phyloP scores from a whole-genome alignment of 2,888 invertebrate species.

The Acrobasis suavella region DNA sequence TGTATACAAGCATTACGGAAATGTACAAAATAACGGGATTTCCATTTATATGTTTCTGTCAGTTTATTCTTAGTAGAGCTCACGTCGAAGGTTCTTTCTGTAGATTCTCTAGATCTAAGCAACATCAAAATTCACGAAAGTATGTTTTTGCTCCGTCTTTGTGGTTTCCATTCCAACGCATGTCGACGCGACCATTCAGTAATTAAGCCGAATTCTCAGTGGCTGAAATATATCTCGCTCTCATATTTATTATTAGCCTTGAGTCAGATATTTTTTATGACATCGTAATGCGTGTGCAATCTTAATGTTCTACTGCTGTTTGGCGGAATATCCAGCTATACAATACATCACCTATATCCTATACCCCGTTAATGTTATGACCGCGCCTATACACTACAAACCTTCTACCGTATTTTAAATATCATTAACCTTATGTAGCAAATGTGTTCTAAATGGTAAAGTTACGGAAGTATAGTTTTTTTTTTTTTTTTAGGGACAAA shows the following conservation, averaged over 20 bases:
- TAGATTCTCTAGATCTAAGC: too few species aligned
- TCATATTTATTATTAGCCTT: conserved; percentile 9
- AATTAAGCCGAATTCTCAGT: conserved; percentile 4
- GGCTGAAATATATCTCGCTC: not conserved
- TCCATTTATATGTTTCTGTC: not conserved
- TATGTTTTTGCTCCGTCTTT: not conserved
- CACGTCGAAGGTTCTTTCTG: too few species aligned
- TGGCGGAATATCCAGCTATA: not conserved
- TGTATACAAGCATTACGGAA: not conserved
- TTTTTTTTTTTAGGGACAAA: too few species aligned
- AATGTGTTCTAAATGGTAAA: too few species aligned
- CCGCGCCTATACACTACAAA: too few species aligned
- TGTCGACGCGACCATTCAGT: not conserved
- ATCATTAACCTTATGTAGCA: too few species aligned
- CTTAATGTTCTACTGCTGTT: not conserved
- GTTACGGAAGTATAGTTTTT: too few species aligned
- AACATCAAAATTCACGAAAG: not conserved
- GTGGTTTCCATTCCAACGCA: not conserved
- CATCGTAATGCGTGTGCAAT: not conserved
- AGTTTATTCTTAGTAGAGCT: too few species aligned
- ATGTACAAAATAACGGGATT: not conserved
- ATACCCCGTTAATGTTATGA: too few species aligned
- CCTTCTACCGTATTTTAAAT: too few species aligned
- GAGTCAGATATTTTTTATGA: conserved; percentile 9
- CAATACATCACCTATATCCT: not conserved